These are phyloP conservation scores for Aplidium turbinatum DNA, from an alignment of 23 tunicate genomes.

Conservation along the genomic window DNA sequence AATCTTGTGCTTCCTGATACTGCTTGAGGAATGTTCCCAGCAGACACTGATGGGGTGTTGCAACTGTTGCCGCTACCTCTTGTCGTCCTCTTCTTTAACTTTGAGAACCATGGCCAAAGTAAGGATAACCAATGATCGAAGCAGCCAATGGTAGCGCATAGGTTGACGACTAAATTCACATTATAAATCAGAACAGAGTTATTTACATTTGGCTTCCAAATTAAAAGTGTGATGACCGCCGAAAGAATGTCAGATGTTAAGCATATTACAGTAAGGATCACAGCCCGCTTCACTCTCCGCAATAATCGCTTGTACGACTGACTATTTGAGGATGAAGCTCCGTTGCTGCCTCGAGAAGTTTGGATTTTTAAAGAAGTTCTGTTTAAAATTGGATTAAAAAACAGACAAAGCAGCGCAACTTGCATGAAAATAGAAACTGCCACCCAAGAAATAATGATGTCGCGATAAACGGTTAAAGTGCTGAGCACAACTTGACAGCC, in stretches of 20 bases:
- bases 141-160: constrained; percentile 44
- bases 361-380: background rate
- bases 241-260: constrained; percentile 46
- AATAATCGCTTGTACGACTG: background rate
- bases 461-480: background rate
- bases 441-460: constrained; percentile 40
- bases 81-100: background rate
- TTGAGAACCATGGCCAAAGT: constrained; percentile 44
- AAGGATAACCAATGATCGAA: constrained; percentile 65
- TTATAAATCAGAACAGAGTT: constrained; percentile 8
- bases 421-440: constrained; percentile 49
- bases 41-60: too few species aligned
- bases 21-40: too few species aligned
- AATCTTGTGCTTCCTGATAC: too few species aligned
- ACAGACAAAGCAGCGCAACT: constrained; percentile 52
- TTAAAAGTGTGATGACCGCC: constrained; percentile 8
- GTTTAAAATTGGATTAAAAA: constrained; percentile 43
- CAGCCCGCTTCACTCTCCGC: constrained; percentile 47
- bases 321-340: background rate
- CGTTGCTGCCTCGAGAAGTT: background rate
- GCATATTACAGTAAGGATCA: constrained; percentile 45
- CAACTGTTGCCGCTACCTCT: background rate
- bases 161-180: constrained; percentile 50
- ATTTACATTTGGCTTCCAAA: background rate
- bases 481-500: constrained; percentile 18